phyloP scores from a whole-genome alignment of 1,140 invertebrate species.

The Drosophila busckii region DNA sequence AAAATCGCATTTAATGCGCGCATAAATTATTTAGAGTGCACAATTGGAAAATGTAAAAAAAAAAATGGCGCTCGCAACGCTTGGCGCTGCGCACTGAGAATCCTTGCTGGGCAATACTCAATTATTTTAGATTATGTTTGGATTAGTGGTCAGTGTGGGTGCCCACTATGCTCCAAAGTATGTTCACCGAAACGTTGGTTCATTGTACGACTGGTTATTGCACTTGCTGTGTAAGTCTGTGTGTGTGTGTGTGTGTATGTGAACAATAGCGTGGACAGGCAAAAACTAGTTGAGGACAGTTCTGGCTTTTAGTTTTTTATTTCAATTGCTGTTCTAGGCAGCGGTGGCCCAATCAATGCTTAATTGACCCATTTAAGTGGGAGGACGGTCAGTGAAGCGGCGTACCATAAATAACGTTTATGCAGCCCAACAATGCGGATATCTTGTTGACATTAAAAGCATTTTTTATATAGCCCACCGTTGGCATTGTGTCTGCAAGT shows the following conservation, averaged over 20 bases:
- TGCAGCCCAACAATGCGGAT: constrained; percentile 37
- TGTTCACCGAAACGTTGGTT: constrained; percentile 18
- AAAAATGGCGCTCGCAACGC: constrained; percentile 26
- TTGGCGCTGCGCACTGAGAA: background rate
- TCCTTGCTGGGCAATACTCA: constrained; percentile 56
- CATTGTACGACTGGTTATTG: constrained; percentile 62
- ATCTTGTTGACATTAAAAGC: constrained; percentile 52
- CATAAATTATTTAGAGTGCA: constrained; percentile 63
- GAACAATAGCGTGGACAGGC: constrained; percentile 8
- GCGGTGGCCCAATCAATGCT: constrained; percentile 59
- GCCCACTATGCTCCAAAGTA: background rate
- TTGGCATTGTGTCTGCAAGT: constrained; percentile 13
- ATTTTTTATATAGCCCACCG: constrained; percentile 42
- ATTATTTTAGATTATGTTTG: constrained; percentile 77
- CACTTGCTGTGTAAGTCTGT: constrained; percentile 36
- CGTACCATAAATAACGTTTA: constrained; percentile 66
- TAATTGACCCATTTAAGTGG: constrained; percentile 64
- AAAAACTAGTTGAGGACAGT: constrained; percentile 17
- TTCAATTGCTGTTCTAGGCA: constrained; percentile 23
- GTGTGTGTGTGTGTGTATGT: too few relatives aligned
- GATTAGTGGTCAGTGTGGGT: constrained; percentile 57
- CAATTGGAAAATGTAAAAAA: background rate
- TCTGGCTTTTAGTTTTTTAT: constrained; percentile 25
- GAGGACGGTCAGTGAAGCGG: too few relatives aligned
- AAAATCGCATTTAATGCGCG: constrained; percentile 71